phyloP scores from a whole-genome alignment of 2,888 invertebrate species.

The Drosophila acutilabella region DNA sequence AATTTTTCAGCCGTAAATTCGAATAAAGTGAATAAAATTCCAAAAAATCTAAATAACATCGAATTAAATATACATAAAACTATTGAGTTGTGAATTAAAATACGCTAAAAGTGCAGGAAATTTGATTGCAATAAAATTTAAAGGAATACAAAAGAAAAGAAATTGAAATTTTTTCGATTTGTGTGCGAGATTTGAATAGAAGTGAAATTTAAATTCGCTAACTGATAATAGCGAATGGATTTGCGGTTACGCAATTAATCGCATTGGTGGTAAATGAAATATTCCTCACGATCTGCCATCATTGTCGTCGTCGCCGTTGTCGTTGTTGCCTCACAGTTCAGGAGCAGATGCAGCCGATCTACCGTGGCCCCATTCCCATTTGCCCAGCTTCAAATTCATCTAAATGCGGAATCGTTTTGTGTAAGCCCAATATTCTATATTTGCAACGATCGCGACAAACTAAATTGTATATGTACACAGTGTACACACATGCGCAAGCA shows the following conservation, averaged over 20 bases:
- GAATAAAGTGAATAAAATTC: constrained; percentile 66
- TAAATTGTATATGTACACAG: constrained; percentile 11
- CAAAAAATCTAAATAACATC: constrained; percentile 48
- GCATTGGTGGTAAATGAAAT: constrained; percentile 60
- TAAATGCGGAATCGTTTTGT: constrained; percentile 76
- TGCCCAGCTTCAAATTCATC: constrained; percentile 73
- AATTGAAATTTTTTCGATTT: neutral
- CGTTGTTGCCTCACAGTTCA: constrained; percentile 13
- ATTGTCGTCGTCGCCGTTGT: constrained; percentile 9
- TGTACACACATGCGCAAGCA: too few relatives aligned
- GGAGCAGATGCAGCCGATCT: constrained; percentile 59
- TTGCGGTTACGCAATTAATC: constrained; percentile 68
- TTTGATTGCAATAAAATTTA: constrained; percentile 48
- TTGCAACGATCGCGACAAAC: constrained; percentile 32
- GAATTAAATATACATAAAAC: constrained; percentile 23
- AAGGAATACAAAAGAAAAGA: too few relatives aligned
- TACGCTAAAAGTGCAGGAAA: constrained; percentile 27
- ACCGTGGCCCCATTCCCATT: constrained; percentile 64
- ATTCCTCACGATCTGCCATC: constrained; percentile 43
- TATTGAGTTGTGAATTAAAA: constrained; percentile 13
- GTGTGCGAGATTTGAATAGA: constrained; percentile 18
- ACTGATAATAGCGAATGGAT: constrained; percentile 20
- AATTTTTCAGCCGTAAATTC: constrained; percentile 73
- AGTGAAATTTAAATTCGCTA: constrained; percentile 20
- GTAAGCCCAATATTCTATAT: constrained; percentile 57